A percentile compares a stretch with the other conserved stretches of the same genome.
phyloP scores from a whole-genome alignment of 2,113 vertebrate species.

The Thunnus thynnus region DNA sequence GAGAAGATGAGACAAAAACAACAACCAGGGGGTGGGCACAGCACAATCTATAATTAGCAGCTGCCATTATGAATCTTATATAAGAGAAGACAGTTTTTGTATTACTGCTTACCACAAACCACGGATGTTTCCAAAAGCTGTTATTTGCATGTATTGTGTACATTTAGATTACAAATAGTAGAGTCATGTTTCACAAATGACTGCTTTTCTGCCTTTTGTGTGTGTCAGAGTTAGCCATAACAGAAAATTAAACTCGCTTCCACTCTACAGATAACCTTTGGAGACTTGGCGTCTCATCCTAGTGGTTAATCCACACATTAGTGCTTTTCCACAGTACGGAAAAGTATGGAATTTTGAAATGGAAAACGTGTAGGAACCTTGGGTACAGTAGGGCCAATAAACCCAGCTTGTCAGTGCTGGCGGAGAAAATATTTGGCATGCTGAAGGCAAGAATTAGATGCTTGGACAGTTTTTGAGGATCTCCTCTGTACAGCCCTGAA shows the following conservation, averaged over 20 bases:
- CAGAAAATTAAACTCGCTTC: conserved; percentile 10
- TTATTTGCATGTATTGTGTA: conserved; percentile 13
- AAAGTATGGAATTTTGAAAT: too few species aligned
- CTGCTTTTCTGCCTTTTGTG: not conserved
- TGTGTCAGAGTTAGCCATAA: not conserved
- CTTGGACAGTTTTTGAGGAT: conserved; percentile 15
- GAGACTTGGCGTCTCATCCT: not conserved
- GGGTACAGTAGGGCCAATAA: not conserved
- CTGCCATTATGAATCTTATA: conserved; percentile 37
- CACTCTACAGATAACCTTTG: conserved; percentile 12
- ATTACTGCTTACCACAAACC: conserved; percentile 15
- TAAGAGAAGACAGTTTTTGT: conserved; percentile 20
- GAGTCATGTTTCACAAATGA: conserved; percentile 2
- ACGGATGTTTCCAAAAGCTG: not conserved
- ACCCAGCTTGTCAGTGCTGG: conserved; percentile 7
- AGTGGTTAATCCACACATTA: not conserved
- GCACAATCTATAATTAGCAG: conserved; percentile 59
- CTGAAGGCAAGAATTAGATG: conserved; percentile 25
- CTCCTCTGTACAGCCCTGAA: not conserved
- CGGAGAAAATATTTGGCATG: not conserved
- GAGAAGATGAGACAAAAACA: conserved; percentile 44
- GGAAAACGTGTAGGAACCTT: too few species aligned
- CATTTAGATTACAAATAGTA: not conserved
- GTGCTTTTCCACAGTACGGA: too few species aligned
- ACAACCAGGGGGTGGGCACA: conserved; percentile 42